Conservation (phyloP, 2,888 invertebrate species). For the Onchidella celtica region DNA sequence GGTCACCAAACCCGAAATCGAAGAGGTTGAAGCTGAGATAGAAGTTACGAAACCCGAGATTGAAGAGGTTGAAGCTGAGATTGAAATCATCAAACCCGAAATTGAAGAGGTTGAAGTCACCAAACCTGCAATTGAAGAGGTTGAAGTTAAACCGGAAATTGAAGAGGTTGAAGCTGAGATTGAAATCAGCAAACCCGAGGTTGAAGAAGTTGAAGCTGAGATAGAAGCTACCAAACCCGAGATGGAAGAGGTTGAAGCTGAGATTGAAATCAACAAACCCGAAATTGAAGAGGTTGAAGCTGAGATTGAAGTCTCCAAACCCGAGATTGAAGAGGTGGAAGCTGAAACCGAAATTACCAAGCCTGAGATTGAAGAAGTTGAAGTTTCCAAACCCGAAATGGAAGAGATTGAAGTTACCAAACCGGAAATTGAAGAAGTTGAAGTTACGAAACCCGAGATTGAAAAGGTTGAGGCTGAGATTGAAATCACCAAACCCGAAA, state of each 20-base stretch:
- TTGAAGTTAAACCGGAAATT: conserved; percentile 80
- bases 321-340: conserved; percentile 80
- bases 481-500: too few species aligned
- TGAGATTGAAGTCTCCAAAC: conserved; percentile 50
- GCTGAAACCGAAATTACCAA: conserved; percentile 65
- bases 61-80: conserved; percentile 63
- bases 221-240: conserved; percentile 50
- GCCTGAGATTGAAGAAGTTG: conserved; percentile 61
- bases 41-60: conserved; percentile 22
- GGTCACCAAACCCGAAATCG: conserved; percentile 17
- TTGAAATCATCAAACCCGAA: conserved; percentile 64
- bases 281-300: conserved; percentile 48
- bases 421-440: conserved; percentile 48
- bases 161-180: conserved; percentile 64
- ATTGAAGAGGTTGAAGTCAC: conserved; percentile 46
- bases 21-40: conserved; percentile 38
- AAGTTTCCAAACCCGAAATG: conserved; percentile 28
- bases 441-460: conserved; percentile 62
- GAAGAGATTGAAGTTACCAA: conserved; percentile 71
- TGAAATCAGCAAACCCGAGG: background rate
- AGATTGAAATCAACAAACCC: conserved; percentile 54
- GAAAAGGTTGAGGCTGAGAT: conserved; percentile 38
- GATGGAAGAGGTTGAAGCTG: conserved; percentile 33
- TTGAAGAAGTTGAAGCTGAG: conserved; percentile 47
- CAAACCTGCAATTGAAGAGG: conserved; percentile 64